Evolutionary conservation across 2,797 vertebrate species (phyloP).

Genomic region (Podarcis siculus): DNA sequence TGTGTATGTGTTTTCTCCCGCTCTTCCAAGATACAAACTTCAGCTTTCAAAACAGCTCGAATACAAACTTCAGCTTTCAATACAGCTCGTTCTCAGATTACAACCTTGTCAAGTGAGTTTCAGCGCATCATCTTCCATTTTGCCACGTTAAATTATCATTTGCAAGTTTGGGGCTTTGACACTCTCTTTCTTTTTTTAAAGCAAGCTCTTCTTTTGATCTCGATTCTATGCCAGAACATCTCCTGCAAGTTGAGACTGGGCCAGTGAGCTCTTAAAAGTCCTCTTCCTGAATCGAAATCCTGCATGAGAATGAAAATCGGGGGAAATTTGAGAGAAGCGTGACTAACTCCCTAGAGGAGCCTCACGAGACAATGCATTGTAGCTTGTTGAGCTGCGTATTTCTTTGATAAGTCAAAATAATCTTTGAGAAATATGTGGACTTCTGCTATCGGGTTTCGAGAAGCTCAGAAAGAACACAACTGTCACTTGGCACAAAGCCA

Average conservation of each 20-base stretch:
- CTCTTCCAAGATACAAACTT: conserved; percentile 37
- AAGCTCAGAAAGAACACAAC: conserved; percentile 81
- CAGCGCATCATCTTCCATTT: conserved; percentile 65
- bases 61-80: conserved; percentile 38
- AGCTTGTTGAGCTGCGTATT: conserved; percentile 79
- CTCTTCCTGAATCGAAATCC: conserved; percentile 72
- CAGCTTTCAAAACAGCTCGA: conserved; percentile 37
- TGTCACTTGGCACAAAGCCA: conserved; percentile 83
- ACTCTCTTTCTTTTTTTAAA: not conserved
- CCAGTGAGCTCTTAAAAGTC: conserved; percentile 65
- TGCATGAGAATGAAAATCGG: conserved; percentile 72
- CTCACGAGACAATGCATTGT: conserved; percentile 75
- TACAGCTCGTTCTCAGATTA: conserved; percentile 62
- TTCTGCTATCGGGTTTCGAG: conserved; percentile 78
- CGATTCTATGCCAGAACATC: conserved; percentile 50
- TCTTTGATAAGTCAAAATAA: conserved; percentile 82
- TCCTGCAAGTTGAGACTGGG: conserved; percentile 68
- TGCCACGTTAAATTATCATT: conserved; percentile 72
- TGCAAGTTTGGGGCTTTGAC: conserved; percentile 71
- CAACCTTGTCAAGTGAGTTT: conserved; percentile 63
- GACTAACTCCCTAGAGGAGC: conserved; percentile 79
- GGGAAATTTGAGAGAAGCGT: conserved; percentile 78
- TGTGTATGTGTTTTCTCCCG: not conserved
- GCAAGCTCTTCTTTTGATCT: conserved; percentile 72
- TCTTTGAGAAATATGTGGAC: conserved; percentile 79